A percentile compares a stretch with the other conserved stretches of the same genome.
phyloP scores from a whole-genome alignment of 1,140 invertebrate genomes.

The Macrosteles quadrilineatus region DNA sequence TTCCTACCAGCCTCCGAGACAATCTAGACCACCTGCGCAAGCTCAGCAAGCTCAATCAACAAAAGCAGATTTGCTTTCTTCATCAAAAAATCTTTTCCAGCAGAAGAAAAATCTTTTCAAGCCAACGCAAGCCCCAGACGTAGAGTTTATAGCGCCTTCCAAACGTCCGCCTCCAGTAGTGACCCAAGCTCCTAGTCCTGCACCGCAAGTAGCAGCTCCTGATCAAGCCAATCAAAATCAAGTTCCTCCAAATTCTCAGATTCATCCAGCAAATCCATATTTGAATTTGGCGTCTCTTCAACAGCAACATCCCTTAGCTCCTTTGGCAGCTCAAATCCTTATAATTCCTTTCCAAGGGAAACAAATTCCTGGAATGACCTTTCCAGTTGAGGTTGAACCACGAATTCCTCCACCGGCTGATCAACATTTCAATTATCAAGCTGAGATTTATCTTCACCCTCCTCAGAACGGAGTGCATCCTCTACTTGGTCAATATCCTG shows the following conservation, averaged over 20 bases:
- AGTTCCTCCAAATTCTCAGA: not conserved
- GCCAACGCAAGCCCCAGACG: not conserved
- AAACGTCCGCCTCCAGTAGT: not conserved
- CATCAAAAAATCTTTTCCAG: constrained; percentile 17
- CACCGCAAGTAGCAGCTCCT: not conserved
- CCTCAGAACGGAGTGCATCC: not conserved
- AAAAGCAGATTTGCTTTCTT: constrained; percentile 15
- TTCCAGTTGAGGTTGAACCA: not conserved
- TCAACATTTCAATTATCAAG: constrained; percentile 3
- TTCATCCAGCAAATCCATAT: not conserved
- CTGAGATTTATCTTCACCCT: constrained; percentile 13
- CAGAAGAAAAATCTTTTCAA: constrained; percentile 8
- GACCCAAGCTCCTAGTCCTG: not conserved
- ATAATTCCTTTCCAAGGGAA: not conserved
- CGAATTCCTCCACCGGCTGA: not conserved
- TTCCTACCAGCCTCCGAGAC: not conserved
- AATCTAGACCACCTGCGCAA: not conserved
- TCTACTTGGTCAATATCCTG: not conserved
- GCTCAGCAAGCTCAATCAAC: not conserved
- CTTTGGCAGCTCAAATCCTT: constrained; percentile 6
- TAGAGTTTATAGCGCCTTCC: not conserved
- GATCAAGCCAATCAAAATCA: not conserved
- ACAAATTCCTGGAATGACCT: not conserved
- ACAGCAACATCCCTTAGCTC: not conserved
- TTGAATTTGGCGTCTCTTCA: not conserved